Base-by-base conservation (phyloP, 2,888 invertebrate genomes). In the Drosophila suboccidentalis region DNA sequence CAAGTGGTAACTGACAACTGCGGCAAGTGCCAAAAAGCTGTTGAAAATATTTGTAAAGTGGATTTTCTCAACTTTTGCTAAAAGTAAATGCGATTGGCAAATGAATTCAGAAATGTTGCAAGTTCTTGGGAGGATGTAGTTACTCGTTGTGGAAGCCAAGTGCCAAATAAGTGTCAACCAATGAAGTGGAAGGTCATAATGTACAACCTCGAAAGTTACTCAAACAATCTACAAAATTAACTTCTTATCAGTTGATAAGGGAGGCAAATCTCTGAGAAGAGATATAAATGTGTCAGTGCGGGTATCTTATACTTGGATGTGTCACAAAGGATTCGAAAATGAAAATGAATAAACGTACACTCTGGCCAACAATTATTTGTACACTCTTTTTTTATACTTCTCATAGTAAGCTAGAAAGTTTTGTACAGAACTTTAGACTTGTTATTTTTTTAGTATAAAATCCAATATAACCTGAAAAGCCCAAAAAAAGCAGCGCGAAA, bases 31-130 rank as follows among this genome's bases (percentile, higher is more conserved):
- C 79, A 79, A 70, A 70, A 75, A 82, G 66, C 76, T 71, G 67
- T 60, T 47, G 41, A 72, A 80, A 88, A 88, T 85, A 86, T 86
- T 75, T 88, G 80, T 80, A 86, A 86, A 88, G 89, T 82, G 83
- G 89, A 86, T 88, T 83, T 86, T 63, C 55, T 60, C 66, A 83
- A 87, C 71, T 83, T 83, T 87, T 66, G 60, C 71, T 38, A 61
- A 76, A 74, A 72, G 68, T 72, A 79, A 85, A 81, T 67, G 75
- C 68, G 66, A 64, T 43, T 69, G 72, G 60, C 66, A 82, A 82
- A 85, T 87, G 69, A 85, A 85, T 82, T 79, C 69, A 67, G 55
- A 77, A 85, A 84, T 71, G 69, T 64, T 54, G 36, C 67, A 73
- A 78, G 54, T 22, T 15, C 4, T 26, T 19, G 41, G 46, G 17